These are phyloP conservation scores for Bergia sp. DNA, from an alignment of 92 coral and sea anemone genomes.

Conservation along the genomic window DNA sequence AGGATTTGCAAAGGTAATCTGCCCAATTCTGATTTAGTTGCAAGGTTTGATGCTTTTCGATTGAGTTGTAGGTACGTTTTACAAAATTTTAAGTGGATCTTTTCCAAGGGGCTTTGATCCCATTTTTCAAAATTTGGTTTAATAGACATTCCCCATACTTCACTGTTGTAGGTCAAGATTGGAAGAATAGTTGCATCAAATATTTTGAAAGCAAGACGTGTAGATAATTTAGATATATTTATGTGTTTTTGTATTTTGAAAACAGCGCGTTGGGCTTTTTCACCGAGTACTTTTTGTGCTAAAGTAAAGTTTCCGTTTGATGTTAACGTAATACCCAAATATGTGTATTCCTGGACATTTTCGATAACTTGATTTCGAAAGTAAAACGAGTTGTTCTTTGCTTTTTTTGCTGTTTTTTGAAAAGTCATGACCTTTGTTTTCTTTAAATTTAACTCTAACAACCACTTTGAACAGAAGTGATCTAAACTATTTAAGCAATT, in stretches of 20 bases:
- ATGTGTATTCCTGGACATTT: constrained; percentile 16
- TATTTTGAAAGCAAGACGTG: constrained; percentile 28
- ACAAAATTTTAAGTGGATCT: constrained; percentile 46
- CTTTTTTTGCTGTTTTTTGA: neutral
- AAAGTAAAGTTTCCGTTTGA: constrained; percentile 15
- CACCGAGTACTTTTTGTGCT: constrained; percentile 9
- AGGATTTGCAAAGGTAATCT: constrained; percentile 11
- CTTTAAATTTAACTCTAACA: neutral
- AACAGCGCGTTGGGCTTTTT: constrained; percentile 21
- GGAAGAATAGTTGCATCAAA: too few relatives aligned
- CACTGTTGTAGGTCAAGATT: too few relatives aligned
- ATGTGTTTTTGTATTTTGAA: constrained; percentile 9
- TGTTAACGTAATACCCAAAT: constrained; percentile 12
- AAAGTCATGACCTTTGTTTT: neutral
- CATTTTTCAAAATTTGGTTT: constrained; percentile 34
- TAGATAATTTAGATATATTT: neutral
- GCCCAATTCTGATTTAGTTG: constrained; percentile 28
- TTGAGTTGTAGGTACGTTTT: constrained; percentile 39
- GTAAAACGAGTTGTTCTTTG: neutral
- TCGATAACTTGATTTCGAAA: neutral
- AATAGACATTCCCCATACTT: constrained; percentile 49
- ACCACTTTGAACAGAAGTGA: neutral
- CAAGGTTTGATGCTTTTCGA: constrained; percentile 28
- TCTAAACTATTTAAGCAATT: constrained; percentile 25
- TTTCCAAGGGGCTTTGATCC: constrained; percentile 47